Conservation (phyloP, 1,140 invertebrate genomes). For the Onthophagus taurus region DNA sequence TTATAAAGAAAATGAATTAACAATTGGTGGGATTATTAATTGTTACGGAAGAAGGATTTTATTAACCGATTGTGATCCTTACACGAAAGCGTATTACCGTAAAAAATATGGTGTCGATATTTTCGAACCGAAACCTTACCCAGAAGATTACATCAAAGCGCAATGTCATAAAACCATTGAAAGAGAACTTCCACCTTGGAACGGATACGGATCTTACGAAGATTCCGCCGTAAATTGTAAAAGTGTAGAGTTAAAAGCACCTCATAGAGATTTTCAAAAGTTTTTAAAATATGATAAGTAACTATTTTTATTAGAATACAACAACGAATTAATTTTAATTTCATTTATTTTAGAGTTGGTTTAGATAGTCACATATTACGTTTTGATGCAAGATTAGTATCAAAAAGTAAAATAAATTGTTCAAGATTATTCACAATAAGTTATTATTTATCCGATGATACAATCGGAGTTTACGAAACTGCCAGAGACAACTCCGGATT, state of each 20-base stretch:
- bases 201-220: slow-evolving; percentile 77
- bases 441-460: slow-evolving; percentile 75
- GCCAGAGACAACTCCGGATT: slow-evolving; percentile 66
- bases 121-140: slow-evolving; percentile 46
- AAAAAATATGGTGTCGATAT: slow-evolving; percentile 42
- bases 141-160: slow-evolving; percentile 38
- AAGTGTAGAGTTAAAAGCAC: slow-evolving; percentile 63
- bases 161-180: slow-evolving; percentile 34
- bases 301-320: slow-evolving; percentile 6
- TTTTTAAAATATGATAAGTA: slow-evolving; percentile 72
- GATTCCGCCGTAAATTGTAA: slow-evolving; percentile 80
- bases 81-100: slow-evolving; percentile 80
- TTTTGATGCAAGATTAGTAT: slow-evolving; percentile 66
- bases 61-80: slow-evolving; percentile 75
- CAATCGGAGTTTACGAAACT: slow-evolving; percentile 70
- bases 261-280: slow-evolving; percentile 68
- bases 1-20: slow-evolving; percentile 65
- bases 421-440: slow-evolving; percentile 70
- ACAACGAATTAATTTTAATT: slow-evolving; percentile 18
- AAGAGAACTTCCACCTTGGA: slow-evolving; percentile 69
- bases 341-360: slow-evolving; percentile 54
- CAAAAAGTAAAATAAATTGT: slow-evolving; percentile 55
- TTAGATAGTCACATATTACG: slow-evolving; percentile 68
- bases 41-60: slow-evolving; percentile 72
- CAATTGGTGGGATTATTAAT: slow-evolving; percentile 68